A percentile compares a stretch with the other conserved stretches of the same genome.
These are phyloP conservation scores for Zele albiditarsus DNA, from an alignment of 2,888 invertebrate genomes.

Conservation along the genomic window DNA sequence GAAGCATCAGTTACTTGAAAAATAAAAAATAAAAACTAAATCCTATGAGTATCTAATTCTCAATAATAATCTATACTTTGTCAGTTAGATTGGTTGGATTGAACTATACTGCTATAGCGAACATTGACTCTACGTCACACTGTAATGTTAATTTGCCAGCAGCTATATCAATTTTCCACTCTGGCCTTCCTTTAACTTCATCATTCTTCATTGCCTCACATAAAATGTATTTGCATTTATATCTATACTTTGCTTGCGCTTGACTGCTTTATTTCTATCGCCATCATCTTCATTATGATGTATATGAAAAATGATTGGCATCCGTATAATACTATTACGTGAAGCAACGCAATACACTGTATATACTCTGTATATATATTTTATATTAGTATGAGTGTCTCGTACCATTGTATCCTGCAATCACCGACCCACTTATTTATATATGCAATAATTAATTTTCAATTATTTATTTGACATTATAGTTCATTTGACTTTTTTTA, in stretches of 20 bases:
- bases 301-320: slow-evolving; percentile 36
- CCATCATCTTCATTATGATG: slow-evolving; percentile 2
- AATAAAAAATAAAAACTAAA: background rate
- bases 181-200: slow-evolving; percentile 4
- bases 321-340: slow-evolving; percentile 18
- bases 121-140: slow-evolving; percentile 40
- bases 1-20: background rate
- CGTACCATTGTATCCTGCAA: background rate
- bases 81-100: slow-evolving; percentile 22
- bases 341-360: background rate
- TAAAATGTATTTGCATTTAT: slow-evolving; percentile 13
- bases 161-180: slow-evolving; percentile 46
- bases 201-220: slow-evolving; percentile 11
- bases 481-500: background rate
- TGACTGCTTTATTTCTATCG: background rate
- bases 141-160: slow-evolving; percentile 45
- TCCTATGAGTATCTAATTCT: background rate
- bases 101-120: slow-evolving; percentile 7
- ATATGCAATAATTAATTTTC: slow-evolving; percentile 1
- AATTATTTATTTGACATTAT: background rate
- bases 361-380: slow-evolving; percentile 1
- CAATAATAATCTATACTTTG: background rate
- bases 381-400: background rate
- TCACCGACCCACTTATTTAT: background rate
- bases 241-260: background rate